Base-by-base conservation (phyloP, 2,888 invertebrate genomes). In the Petrolisthes cinctipes region DNA sequence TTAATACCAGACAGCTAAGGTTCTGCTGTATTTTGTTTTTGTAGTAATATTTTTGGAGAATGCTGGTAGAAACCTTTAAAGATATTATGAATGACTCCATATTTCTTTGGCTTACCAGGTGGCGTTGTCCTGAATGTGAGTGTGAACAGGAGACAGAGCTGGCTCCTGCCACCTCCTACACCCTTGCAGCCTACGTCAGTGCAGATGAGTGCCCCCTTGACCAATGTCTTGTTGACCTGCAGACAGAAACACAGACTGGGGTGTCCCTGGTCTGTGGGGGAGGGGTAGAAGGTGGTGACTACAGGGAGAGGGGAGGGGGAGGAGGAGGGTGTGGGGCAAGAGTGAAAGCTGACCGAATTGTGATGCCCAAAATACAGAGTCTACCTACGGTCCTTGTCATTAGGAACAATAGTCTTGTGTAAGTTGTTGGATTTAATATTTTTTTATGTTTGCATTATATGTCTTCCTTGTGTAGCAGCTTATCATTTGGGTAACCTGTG, bases 371-470 rank as follows among this genome's bases (percentile, higher is more conserved):
- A 79, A 89, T 90, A 20, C 83, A 87, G 81, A 88, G n/a, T 56
- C 71, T 90, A 20, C 90, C 90, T 53, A 57, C 85, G 37, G 71
- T 86, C 56, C 83, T 90, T 51, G 89, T 90, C 81, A 90, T 90
- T 73, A 87, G 90, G 54, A 90, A 90, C 54, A 90, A 90, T 79
- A 90, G 90, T 57, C 89, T 90, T 51, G 78, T 90, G 90, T 90
- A 57, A 86, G 90, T 83, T 61, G 56, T 51, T 57, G 5, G 17
- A 7, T 9, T 37, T 17, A 17, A 11, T 76, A 37, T 75, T 11
- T 75, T 20, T 14, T 57, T 37, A 37, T 37, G 76, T 6, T 76
- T 51, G 23, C 51, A 23, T 51, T 76, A 37, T 76, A 17, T 61
- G 11, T 17, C 37, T 37, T 37, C 2, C 1, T 37, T 37, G 37